Base-by-base conservation (phyloP, 2,888 invertebrate species). In the Amphipyra berbera region DNA sequence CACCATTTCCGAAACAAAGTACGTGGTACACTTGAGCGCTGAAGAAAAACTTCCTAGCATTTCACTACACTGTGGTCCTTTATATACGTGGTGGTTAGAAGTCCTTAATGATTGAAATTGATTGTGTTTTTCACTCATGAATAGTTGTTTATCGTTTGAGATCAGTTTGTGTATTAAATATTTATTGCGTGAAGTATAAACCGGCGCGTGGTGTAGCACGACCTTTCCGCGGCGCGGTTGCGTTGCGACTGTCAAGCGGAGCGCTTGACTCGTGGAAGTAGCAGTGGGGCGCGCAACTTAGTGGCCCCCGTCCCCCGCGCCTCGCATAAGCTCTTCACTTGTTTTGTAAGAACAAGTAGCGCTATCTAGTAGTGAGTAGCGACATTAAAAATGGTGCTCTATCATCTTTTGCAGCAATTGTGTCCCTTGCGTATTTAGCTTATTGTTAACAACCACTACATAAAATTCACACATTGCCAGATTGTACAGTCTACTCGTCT, bases 1-100 rank as follows among this genome's bases (percentile, higher is more conserved):
- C 92, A 95, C 93, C 94, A 95, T 95, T 93, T 94, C 94, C 94
- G 93, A 94, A 94, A 94, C 93, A 93, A 94, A 94, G 93, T 94
- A 90, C 90, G 88, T 87, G 86, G 82, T 88, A 93, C 91, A 91
- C 90, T 92, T 82, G 81, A 88, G 84, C 82, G 82, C 79, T 84
- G 86, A 90, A 91, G 90, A 92, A 93, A 92, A 94, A 93, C 89
- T 93, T 89, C 87, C 82, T 89, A 91, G 82, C 92, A 94, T 94
- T 90, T 93, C 94, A 94, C 93, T 92, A 82, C 90, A 92, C 92
- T 88, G 84, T 88, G 84, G 90, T 93, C 90, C 91, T 76, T 84
- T 75, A 64, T 72, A 59, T 76, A 74, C 63, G 65, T 72, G 58
- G 60, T 67, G 30, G 54, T 64, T n/a, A 69, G 68, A 73, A 85